Conservation (phyloP, 2,888 invertebrate genomes). For the Plebejus argus region DNA sequence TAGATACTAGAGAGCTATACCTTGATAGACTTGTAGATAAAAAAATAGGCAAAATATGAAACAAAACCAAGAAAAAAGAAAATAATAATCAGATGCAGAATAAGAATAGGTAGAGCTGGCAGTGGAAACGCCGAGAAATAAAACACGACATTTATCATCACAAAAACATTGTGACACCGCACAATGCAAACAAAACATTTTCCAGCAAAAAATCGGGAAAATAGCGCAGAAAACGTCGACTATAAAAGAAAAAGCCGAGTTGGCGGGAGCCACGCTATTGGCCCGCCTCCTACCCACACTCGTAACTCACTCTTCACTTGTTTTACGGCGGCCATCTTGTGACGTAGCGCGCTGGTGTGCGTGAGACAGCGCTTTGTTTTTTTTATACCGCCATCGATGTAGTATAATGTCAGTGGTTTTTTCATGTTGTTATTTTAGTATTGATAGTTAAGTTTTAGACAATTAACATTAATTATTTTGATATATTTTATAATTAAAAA, state of each 20-base stretch:
- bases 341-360: slow-evolving; percentile 62
- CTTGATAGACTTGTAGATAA: too few relatives aligned
- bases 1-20: too few relatives aligned
- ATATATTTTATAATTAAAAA: too few relatives aligned
- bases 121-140: not conserved
- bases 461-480: too few relatives aligned
- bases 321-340: slow-evolving; percentile 81
- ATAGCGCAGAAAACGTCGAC: slow-evolving; percentile 76
- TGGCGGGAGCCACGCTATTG: slow-evolving; percentile 75
- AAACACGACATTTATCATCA: not conserved
- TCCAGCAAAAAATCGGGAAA: slow-evolving; percentile 73
- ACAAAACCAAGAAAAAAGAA: not conserved
- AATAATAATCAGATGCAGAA: not conserved
- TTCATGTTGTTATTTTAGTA: not conserved
- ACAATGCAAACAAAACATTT: slow-evolving; percentile 78
- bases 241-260: slow-evolving; percentile 80
- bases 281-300: slow-evolving; percentile 52
- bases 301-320: slow-evolving; percentile 81
- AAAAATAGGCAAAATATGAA: not conserved
- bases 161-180: slow-evolving; percentile 67
- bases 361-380: slow-evolving; percentile 57
- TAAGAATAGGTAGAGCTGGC: not conserved
- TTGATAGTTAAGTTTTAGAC: too few relatives aligned
- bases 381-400: slow-evolving; percentile 33
- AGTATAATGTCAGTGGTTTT: not conserved